Evolutionary conservation across 2,113 vertebrate species (phyloP).

Genomic region (Chionis minor): DNA sequence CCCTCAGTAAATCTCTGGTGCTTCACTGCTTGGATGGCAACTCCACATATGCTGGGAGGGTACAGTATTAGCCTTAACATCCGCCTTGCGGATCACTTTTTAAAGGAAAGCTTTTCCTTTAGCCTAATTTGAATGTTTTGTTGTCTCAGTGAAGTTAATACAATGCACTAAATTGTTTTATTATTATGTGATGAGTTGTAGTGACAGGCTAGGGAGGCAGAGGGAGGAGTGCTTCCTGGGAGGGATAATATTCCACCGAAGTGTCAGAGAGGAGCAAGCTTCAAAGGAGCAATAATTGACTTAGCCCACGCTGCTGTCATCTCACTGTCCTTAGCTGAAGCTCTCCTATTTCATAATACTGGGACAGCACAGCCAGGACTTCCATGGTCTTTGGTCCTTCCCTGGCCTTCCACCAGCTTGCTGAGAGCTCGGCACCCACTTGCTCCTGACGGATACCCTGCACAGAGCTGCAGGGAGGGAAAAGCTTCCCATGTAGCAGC

Average conservation of each 20-base stretch:
- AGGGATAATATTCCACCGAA: background rate
- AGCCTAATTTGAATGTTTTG: background rate
- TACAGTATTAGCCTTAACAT: background rate
- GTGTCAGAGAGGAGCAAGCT: background rate
- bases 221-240: background rate
- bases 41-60: background rate
- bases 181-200: background rate
- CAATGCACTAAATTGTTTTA: background rate
- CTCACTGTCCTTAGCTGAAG: background rate
- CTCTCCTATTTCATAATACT: background rate
- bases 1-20: background rate
- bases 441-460: background rate
- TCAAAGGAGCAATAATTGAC: background rate
- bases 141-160: background rate
- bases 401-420: background rate
- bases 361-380: background rate
- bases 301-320: background rate
- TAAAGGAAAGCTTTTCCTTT: background rate
- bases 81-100: background rate
- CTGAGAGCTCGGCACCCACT: background rate
- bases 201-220: background rate
- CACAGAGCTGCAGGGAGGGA: rapidly evolving
- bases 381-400: background rate
- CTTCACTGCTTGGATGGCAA: background rate
- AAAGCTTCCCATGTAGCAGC: background rate